Conservation (phyloP, 2,113 vertebrate species). For the Lepisosteus oculatus region DNA sequence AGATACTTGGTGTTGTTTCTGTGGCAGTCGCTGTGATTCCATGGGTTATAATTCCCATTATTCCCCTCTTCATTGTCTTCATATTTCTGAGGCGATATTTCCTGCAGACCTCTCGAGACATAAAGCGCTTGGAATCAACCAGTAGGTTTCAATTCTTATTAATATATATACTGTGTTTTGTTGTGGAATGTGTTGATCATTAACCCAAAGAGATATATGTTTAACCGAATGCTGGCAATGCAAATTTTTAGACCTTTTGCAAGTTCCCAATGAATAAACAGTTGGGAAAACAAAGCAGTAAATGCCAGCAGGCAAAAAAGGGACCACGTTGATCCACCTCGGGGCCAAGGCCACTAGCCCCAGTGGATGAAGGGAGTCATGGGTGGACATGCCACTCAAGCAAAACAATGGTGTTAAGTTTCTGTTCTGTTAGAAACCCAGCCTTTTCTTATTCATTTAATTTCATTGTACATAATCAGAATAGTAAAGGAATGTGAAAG, state of each 20-base stretch:
- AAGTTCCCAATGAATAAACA: slow-evolving; percentile 2
- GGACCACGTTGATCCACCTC: slow-evolving; percentile 23
- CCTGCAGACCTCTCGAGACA: slow-evolving; percentile 80
- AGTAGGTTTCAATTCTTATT: slow-evolving; percentile 63
- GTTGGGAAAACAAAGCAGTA: background rate
- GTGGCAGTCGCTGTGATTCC: slow-evolving; percentile 81
- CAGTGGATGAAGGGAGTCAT: slow-evolving; percentile 43
- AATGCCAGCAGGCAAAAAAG: slow-evolving; percentile 26
- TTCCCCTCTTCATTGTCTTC: slow-evolving; percentile 76
- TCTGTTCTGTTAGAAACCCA: too few species aligned
- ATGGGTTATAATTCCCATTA: slow-evolving; percentile 77
- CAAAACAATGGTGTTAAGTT: too few species aligned
- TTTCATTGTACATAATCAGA: too few species aligned
- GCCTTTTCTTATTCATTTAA: too few species aligned
- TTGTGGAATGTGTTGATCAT: slow-evolving; percentile 49
- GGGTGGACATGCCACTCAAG: too few species aligned
- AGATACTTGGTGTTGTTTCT: slow-evolving; percentile 74
- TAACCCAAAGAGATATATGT: slow-evolving; percentile 60
- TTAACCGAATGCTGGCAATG: slow-evolving; percentile 39
- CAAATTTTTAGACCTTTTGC: slow-evolving; percentile 48
- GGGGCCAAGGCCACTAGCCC: slow-evolving; percentile 29
- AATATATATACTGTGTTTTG: slow-evolving; percentile 18
- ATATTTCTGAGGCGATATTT: slow-evolving; percentile 81
- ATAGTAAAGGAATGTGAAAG: too few species aligned
- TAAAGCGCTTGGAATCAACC: slow-evolving; percentile 84